Percentiles rank a stretch among this genome's conserved stretches.
Evolutionary conservation across 2,797 vertebrate species (phyloP).

Genomic region (Pitangus sulphuratus): DNA sequence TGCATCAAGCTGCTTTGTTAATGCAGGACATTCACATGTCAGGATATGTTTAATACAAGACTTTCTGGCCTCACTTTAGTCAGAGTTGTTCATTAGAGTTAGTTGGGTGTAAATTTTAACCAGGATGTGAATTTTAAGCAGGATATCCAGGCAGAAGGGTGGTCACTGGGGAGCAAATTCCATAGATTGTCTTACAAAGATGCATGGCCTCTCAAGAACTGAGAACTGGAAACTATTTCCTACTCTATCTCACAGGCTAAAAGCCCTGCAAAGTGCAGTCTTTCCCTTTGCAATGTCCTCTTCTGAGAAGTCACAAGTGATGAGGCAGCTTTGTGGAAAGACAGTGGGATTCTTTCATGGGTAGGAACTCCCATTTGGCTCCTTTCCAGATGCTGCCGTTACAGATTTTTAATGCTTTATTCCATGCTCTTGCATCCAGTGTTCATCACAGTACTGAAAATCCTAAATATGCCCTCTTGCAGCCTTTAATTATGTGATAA

Average conservation of each 20-base stretch:
- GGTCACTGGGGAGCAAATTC: background rate
- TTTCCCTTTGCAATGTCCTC: fast-evolving
- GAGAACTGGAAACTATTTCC: background rate
- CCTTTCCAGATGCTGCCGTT: background rate
- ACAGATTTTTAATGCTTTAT: background rate
- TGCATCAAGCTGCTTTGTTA: background rate
- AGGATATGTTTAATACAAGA: background rate
- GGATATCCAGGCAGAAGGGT: background rate
- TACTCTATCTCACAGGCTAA: background rate
- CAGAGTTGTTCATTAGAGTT: background rate
- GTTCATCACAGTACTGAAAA: background rate
- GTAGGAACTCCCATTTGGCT: background rate
- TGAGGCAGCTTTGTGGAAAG: background rate
- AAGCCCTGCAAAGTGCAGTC: background rate
- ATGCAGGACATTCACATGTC: background rate
- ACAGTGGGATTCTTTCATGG: background rate
- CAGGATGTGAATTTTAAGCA: background rate
- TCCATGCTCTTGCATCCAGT: background rate
- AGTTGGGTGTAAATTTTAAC: background rate
- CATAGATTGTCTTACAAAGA: background rate
- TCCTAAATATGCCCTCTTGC: background rate
- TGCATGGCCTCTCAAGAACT: background rate
- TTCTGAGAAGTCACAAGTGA: background rate
- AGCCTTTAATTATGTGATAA: background rate
- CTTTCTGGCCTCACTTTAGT: background rate